A percentile compares a stretch with the other conserved stretches of the same genome.
Evolutionary conservation across 1,140 invertebrate genomes (phyloP).

Genomic region (Melipona quadrifasciata): DNA sequence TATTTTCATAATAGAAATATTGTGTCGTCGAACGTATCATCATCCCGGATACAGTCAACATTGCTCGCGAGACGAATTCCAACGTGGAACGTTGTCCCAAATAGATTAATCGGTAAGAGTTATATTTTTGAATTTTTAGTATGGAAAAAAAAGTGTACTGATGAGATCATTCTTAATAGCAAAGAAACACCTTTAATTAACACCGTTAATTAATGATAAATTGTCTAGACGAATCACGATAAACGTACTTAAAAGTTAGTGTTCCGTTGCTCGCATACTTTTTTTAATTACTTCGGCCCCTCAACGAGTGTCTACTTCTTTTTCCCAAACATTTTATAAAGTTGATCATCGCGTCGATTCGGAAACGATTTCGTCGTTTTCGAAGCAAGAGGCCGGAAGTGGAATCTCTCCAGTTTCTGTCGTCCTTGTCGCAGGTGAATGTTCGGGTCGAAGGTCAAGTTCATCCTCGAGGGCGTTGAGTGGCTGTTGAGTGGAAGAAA

Average conservation of each 20-base stretch:
- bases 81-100: not conserved
- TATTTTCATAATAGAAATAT: slow-evolving; percentile 20
- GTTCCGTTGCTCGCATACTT: not conserved
- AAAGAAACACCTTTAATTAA: slow-evolving; percentile 15
- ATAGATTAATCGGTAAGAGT: not conserved
- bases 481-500: slow-evolving; percentile 36
- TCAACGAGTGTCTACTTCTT: not conserved
- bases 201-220: slow-evolving; percentile 13
- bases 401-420: slow-evolving; percentile 56
- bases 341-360: not conserved
- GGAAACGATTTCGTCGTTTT: slow-evolving; percentile 15
- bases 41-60: slow-evolving; percentile 5
- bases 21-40: slow-evolving; percentile 12
- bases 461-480: slow-evolving; percentile 49
- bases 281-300: not conserved
- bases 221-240: slow-evolving; percentile 14
- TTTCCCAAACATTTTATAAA: not conserved
- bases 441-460: slow-evolving; percentile 71
- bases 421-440: slow-evolving; percentile 64
- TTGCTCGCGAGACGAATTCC: not conserved
- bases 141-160: too few relatives aligned
- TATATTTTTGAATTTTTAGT: too few relatives aligned
- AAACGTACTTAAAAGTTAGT: slow-evolving; percentile 19
- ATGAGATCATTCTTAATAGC: not conserved
- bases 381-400: slow-evolving; percentile 60